Conservation (phyloP, 2,888 invertebrate species). For the Oscheius sp. region DNA sequence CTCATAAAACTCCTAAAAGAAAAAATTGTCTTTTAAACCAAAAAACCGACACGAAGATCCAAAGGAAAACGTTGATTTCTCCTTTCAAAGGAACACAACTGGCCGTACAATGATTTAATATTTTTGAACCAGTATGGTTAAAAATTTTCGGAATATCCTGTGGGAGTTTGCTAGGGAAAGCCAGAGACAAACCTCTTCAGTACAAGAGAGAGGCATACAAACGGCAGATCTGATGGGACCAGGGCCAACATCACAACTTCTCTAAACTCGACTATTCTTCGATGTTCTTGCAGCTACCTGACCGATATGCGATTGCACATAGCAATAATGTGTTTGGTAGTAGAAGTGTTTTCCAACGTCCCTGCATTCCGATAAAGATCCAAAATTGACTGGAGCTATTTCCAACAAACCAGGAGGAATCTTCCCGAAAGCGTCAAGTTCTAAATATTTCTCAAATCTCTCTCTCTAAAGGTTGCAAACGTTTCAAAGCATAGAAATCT, state of each 20-base stretch:
- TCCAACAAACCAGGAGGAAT: constrained; percentile 14
- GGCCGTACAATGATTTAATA: not conserved
- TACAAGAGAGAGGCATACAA: constrained; percentile 17
- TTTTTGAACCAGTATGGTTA: not conserved
- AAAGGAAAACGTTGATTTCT: not conserved
- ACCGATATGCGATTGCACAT: not conserved
- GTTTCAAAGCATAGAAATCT: constrained; percentile 12
- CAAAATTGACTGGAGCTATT: not conserved
- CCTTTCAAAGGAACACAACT: not conserved
- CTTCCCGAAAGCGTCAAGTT: constrained; percentile 8
- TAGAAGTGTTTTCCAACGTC: constrained; percentile 2
- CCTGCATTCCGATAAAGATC: not conserved
- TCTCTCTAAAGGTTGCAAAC: no score
- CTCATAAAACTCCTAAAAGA: not conserved
- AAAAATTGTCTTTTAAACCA: not conserved
- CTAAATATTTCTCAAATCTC: no score
- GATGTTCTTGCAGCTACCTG: no score
- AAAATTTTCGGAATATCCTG: constrained; percentile 4
- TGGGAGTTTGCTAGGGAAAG: no score
- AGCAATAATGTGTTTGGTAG: constrained; percentile 18
- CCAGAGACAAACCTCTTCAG: not conserved
- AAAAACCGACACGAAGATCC: constrained; percentile 1
- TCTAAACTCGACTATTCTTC: no score
- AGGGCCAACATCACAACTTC: no score
- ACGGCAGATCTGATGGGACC: not conserved